A percentile compares a stretch with the other conserved stretches of the same genome.
phyloP scores from a whole-genome alignment of 2,888 invertebrate species.

The Priocnemis perturbator region DNA sequence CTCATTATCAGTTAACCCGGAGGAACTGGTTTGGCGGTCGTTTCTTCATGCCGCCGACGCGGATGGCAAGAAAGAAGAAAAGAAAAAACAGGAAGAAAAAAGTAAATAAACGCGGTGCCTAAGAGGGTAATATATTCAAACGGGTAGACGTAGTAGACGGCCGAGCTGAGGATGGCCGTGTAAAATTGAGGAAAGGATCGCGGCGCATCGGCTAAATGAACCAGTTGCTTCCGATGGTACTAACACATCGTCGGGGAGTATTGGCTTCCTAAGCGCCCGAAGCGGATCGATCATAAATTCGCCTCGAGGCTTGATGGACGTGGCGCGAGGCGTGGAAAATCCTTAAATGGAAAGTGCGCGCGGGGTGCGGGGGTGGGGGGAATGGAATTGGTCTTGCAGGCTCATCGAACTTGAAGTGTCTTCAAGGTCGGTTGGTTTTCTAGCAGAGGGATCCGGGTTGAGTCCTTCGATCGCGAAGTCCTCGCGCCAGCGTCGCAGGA shows the following conservation, averaged over 20 bases:
- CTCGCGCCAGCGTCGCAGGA: slow-evolving; percentile 37
- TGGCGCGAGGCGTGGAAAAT: slow-evolving; percentile 1
- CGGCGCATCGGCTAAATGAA: background rate
- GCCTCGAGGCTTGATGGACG: slow-evolving; percentile 4
- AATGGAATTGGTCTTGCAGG: slow-evolving; percentile 11
- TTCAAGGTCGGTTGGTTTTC: slow-evolving; percentile 54
- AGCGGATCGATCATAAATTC: slow-evolving; percentile 2
- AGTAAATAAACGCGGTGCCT: too few relatives aligned
- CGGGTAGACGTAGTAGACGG: too few relatives aligned
- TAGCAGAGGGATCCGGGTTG: slow-evolving; percentile 45
- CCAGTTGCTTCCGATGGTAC: background rate
- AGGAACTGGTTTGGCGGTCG: too few relatives aligned
- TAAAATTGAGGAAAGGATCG: background rate
- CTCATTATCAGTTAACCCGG: too few relatives aligned
- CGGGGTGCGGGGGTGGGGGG: background rate
- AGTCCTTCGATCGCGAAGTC: slow-evolving; percentile 42
- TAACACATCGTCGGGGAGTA: too few relatives aligned
- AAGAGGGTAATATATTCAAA: too few relatives aligned
- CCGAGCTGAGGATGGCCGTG: too few relatives aligned
- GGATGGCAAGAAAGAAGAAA: too few relatives aligned
- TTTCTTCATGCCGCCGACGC: too few relatives aligned
- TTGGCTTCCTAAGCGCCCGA: too few relatives aligned
- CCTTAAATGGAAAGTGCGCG: background rate
- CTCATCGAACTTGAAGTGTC: slow-evolving; percentile 39
- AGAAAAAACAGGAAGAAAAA: too few relatives aligned